Percentiles rank a stretch among this genome's conserved stretches.
phyloP scores from a whole-genome alignment of 2,888 invertebrate genomes.

The Acheta domesticus region DNA sequence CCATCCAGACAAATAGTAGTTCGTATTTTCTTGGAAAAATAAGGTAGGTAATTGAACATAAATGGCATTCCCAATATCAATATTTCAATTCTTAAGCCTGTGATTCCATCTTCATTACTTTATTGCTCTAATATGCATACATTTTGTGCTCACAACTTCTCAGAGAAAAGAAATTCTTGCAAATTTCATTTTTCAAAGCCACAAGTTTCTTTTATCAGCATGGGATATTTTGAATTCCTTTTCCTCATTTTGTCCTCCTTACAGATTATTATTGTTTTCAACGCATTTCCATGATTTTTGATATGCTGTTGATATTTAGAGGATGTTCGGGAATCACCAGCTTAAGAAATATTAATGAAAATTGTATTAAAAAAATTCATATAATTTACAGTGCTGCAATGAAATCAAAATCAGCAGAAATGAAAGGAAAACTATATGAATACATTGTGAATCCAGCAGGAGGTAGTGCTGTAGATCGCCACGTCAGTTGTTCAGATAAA shows the following conservation, averaged over 20 bases:
- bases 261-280: too few relatives aligned
- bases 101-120: not conserved
- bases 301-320: slow-evolving; percentile 4
- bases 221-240: too few relatives aligned
- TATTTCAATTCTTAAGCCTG: not conserved
- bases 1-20: slow-evolving; percentile 38
- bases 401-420: slow-evolving; percentile 86
- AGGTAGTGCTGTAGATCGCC: slow-evolving; percentile 58
- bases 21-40: slow-evolving; percentile 72
- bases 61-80: not conserved
- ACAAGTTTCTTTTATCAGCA: too few relatives aligned
- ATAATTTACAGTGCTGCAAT: slow-evolving; percentile 62
- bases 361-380: too few relatives aligned
- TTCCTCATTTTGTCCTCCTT: too few relatives aligned
- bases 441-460: slow-evolving; percentile 86
- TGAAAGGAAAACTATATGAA: slow-evolving; percentile 87
- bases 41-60: slow-evolving; percentile 43
- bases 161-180: too few relatives aligned
- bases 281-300: too few relatives aligned
- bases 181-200: too few relatives aligned
- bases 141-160: not conserved
- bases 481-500: slow-evolving; percentile 79
- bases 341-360: too few relatives aligned
- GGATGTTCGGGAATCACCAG: too few relatives aligned
- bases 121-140: slow-evolving; percentile 20